Evolutionary conservation across 2,888 invertebrate species (phyloP).

Genomic region (Cryptus viduatorius): DNA sequence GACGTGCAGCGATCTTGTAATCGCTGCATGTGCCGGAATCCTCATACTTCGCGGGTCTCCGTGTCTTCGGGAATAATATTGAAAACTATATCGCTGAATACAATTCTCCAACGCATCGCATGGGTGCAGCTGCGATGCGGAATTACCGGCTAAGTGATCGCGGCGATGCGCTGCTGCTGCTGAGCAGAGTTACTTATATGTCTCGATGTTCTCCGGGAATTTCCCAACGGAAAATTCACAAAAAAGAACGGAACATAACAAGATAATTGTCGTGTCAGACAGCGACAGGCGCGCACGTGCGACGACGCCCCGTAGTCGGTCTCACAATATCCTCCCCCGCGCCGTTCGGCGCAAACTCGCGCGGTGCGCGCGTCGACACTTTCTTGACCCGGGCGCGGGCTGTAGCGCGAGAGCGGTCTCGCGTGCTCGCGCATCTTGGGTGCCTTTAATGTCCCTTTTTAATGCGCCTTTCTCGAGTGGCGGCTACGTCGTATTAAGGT

Average conservation of each 20-base stretch:
- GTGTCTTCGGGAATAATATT: too few relatives aligned
- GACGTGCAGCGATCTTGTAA: too few relatives aligned
- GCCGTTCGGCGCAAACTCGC: slow-evolving; percentile 23
- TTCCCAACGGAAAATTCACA: neutral
- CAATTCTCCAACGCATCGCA: too few relatives aligned
- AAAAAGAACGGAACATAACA: slow-evolving; percentile 36
- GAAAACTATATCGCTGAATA: too few relatives aligned
- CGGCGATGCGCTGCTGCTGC: too few relatives aligned
- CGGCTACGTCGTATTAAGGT: slow-evolving; percentile 58
- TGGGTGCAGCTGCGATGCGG: too few relatives aligned
- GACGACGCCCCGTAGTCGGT: slow-evolving; percentile 45
- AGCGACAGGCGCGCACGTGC: slow-evolving; percentile 52
- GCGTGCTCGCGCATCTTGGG: slow-evolving; percentile 51
- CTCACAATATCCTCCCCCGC: slow-evolving; percentile 28
- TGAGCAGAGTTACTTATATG: too few relatives aligned
- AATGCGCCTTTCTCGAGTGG: slow-evolving; percentile 21
- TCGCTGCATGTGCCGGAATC: too few relatives aligned
- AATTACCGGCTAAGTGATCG: too few relatives aligned
- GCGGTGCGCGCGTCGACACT: slow-evolving; percentile 29
- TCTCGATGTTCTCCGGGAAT: neutral
- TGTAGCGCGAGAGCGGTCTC: slow-evolving; percentile 18
- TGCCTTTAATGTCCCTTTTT: slow-evolving; percentile 34
- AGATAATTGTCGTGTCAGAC: slow-evolving; percentile 56
- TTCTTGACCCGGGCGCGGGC: slow-evolving; percentile 52
- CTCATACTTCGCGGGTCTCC: too few relatives aligned